A percentile compares a stretch with the other conserved stretches of the same genome.
These are phyloP conservation scores for Acrobasis suavella DNA, from an alignment of 2,888 invertebrate genomes.

Conservation along the genomic window DNA sequence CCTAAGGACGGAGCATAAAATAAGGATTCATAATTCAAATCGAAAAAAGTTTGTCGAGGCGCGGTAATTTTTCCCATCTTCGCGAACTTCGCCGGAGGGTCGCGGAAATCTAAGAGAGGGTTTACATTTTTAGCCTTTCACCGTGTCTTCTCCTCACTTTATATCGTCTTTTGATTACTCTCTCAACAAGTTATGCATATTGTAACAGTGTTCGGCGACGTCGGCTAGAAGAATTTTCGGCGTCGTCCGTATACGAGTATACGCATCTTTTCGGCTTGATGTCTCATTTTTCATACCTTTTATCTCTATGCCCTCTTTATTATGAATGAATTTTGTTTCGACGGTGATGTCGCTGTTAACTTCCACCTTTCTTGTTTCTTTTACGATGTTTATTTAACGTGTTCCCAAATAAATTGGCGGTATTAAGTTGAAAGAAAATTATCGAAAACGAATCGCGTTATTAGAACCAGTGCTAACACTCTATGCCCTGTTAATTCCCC, in stretches of 20 bases:
- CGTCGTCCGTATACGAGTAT: slow-evolving; percentile 62
- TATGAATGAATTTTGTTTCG: slow-evolving; percentile 64
- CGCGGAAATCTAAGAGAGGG: slow-evolving; percentile 77
- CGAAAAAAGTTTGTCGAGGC: slow-evolving; percentile 77
- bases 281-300: slow-evolving; percentile 69
- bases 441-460: slow-evolving; percentile 33
- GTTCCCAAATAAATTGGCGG: slow-evolving; percentile 14
- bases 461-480: slow-evolving; percentile 72
- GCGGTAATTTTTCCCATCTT: slow-evolving; percentile 81
- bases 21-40: slow-evolving; percentile 83
- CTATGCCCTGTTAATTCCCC: slow-evolving; percentile 73
- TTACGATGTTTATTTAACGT: slow-evolving; percentile 20
- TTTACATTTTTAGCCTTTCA: slow-evolving; percentile 81
- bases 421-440: slow-evolving; percentile 19
- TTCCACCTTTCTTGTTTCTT: slow-evolving; percentile 36
- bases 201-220: slow-evolving; percentile 69
- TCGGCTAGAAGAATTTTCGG: slow-evolving; percentile 68
- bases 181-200: slow-evolving; percentile 82
- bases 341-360: slow-evolving; percentile 56
- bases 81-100: slow-evolving; percentile 74
- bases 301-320: slow-evolving; percentile 60
- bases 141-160: slow-evolving; percentile 78
- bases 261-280: slow-evolving; percentile 57
- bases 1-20: slow-evolving; percentile 71
- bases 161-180: slow-evolving; percentile 82